Evolutionary conservation across 1,140 invertebrate species (phyloP), one percentile per base, ranked within the genome.

Genomic region (Globodera ellingtonae): DNA sequence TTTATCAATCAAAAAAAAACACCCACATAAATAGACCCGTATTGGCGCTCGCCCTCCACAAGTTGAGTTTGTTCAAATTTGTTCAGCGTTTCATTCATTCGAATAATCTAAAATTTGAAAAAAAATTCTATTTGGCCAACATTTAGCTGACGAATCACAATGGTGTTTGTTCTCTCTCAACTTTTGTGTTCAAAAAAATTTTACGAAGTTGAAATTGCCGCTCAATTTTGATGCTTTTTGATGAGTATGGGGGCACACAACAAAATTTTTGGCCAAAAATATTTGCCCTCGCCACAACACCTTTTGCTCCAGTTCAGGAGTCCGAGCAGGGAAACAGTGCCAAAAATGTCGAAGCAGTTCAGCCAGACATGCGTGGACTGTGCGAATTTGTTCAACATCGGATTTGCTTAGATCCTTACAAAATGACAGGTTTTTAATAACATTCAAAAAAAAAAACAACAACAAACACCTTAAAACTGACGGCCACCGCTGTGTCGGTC

Each of bases 261-360:
- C 35, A 35, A 35, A 35, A 35, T 2, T 35, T 35, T 35, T 0
- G 35, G 35, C 35, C 3, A 35, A 35, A 35, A 35, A 35, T 35
- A 35, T 35, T 2, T 35, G 35, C 1, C 35, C 35, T 3, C 35
- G 1, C 35, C 35, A 70, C 48, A 88, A 70, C 48, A 88, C 83
- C 75, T 88, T 88, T 44, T 83, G 71, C 85, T 80, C 77, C 74
- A 73, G 50, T 85, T 84, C 87, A 4, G 80, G 74, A 6, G 75
- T 79, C 10, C 69, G 78, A 0, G 86, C 82, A 3, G 87, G 87
- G 74, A 88, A 86, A 62, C 86, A 88, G 10, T 47, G 70, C 87
- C 87, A 88, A 74, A 88, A 88, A 35, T 88, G 87, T 59, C 83
- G 82, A n/a, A 88, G 73, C 47, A 88, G 77, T 72, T 89, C 88